phyloP scores from a whole-genome alignment of 2,888 invertebrate species.

The Apomyelois bistriatella region DNA sequence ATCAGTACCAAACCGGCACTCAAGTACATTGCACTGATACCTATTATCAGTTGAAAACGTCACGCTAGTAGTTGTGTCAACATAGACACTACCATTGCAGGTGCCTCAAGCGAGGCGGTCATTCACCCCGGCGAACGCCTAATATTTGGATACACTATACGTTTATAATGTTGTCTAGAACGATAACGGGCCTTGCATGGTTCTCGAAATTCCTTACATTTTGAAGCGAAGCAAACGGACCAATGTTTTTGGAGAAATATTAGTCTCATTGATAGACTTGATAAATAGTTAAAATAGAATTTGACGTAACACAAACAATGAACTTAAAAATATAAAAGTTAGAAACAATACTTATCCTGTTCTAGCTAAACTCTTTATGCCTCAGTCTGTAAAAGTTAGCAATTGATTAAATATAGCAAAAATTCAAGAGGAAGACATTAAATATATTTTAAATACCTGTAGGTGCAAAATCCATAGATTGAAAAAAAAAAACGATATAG shows the following conservation, averaged over 20 bases:
- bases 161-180: constrained; percentile 38
- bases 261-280: too few relatives aligned
- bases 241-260: background rate
- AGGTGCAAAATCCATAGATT: too few relatives aligned
- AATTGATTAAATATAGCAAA: too few relatives aligned
- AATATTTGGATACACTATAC: constrained; percentile 72
- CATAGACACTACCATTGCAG: constrained; percentile 67
- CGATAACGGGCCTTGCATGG: constrained; percentile 49
- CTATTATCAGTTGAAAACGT: constrained; percentile 67
- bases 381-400: too few relatives aligned
- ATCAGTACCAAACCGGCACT: constrained; percentile 31
- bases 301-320: too few relatives aligned
- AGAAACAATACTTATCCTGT: too few relatives aligned
- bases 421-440: too few relatives aligned
- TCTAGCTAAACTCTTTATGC: too few relatives aligned
- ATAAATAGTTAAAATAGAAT: too few relatives aligned
- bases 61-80: constrained; percentile 65
- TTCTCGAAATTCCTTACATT: background rate
- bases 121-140: constrained; percentile 61
- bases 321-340: too few relatives aligned
- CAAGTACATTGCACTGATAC: constrained; percentile 54
- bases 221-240: background rate
- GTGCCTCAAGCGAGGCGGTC: constrained; percentile 62
- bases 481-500: too few relatives aligned
- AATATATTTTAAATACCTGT: too few relatives aligned